Conservation (phyloP, 2,888 invertebrate species). For the Microplitis manilae region DNA sequence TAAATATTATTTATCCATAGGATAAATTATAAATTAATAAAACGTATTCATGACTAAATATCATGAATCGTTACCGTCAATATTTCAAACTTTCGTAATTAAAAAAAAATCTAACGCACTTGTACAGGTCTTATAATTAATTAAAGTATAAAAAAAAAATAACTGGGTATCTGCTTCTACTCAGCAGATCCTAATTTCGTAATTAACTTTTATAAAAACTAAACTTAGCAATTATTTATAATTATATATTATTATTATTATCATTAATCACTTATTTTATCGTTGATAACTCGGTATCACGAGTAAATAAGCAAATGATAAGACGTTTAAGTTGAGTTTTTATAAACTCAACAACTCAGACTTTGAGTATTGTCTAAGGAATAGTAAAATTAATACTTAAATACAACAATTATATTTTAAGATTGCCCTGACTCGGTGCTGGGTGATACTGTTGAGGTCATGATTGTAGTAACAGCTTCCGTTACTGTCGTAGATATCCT, state of each 20-base stretch:
- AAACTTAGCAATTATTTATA: background rate
- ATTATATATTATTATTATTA: background rate
- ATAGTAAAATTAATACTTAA: background rate
- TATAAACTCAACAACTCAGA: background rate
- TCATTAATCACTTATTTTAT: background rate
- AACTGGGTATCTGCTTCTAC: too few relatives aligned
- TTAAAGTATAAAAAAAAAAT: background rate
- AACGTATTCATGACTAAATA: background rate
- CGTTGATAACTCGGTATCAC: background rate
- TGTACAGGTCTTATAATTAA: background rate
- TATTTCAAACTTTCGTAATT: background rate
- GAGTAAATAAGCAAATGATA: background rate
- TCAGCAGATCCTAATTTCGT: background rate
- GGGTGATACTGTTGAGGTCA: constrained; percentile 48
- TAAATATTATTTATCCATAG: constrained; percentile 1
- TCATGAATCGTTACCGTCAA: background rate
- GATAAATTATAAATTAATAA: background rate
- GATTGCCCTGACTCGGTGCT: background rate
- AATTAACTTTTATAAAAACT: background rate
- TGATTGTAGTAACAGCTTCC: constrained; percentile 54
- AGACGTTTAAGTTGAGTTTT: background rate
- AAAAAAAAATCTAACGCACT: background rate
- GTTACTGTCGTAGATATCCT: constrained; percentile 57
- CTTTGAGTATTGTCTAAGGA: background rate
- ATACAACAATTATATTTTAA: background rate